Percentiles rank a stretch among this genome's conserved stretches.
Conservation (phyloP, 2,113 vertebrate genomes). For the Seriola aureovittata region DNA sequence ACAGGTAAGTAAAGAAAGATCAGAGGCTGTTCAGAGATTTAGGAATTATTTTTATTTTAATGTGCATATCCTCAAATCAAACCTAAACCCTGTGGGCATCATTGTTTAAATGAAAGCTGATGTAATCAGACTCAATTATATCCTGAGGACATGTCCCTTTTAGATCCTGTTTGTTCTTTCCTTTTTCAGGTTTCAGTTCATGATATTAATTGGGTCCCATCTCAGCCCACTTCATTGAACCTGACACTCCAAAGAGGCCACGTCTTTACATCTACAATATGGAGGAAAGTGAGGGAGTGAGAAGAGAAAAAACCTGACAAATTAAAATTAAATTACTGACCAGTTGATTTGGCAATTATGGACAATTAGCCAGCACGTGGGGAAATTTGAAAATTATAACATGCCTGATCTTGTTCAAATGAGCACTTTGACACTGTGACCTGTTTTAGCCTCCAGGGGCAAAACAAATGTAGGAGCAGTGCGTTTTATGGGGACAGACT, state of each 20-base stretch:
- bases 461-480: slow-evolving; percentile 20
- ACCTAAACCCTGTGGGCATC: slow-evolving; percentile 73
- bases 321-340: slow-evolving; percentile 88
- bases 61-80: slow-evolving; percentile 52
- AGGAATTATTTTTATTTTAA: neutral
- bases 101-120: slow-evolving; percentile 86
- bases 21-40: neutral
- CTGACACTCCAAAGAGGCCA: slow-evolving; percentile 86
- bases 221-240: slow-evolving; percentile 86
- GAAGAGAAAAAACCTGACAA: slow-evolving; percentile 77
- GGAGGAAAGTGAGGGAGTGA: slow-evolving; percentile 37
- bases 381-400: slow-evolving; percentile 75
- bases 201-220: slow-evolving; percentile 91
- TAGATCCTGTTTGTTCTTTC: slow-evolving; percentile 72
- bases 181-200: slow-evolving; percentile 84
- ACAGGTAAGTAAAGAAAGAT: slow-evolving; percentile 40
- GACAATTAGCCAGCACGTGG: slow-evolving; percentile 87
- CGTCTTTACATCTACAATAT: slow-evolving; percentile 79
- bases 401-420: slow-evolving; percentile 53
- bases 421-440: slow-evolving; percentile 77
- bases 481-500: neutral
- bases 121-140: slow-evolving; percentile 85
- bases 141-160: slow-evolving; percentile 81
- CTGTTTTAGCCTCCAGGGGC: slow-evolving; percentile 65
- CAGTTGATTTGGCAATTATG: slow-evolving; percentile 89